Evolutionary conservation across 2,797 vertebrate genomes (phyloP).

Genomic region (Molossus molossus): DNA sequence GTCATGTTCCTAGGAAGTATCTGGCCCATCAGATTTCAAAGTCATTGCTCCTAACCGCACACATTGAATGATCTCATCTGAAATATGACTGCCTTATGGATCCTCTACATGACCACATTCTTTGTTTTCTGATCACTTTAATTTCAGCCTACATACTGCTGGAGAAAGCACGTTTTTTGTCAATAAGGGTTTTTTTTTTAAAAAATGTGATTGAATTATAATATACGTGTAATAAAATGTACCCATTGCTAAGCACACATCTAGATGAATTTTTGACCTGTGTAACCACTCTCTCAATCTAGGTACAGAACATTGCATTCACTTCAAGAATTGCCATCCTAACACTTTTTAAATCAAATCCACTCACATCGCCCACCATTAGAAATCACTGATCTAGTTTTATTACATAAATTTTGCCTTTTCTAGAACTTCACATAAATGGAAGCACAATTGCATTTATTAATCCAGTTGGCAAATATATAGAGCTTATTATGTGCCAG

Average conservation of each 20-base stretch:
- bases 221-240: neutral
- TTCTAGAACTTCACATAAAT: neutral
- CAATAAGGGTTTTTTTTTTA: neutral
- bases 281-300: neutral
- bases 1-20: neutral
- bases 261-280: neutral
- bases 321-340: neutral
- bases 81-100: neutral
- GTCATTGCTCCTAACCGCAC: neutral
- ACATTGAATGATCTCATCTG: neutral
- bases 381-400: neutral
- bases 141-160: neutral
- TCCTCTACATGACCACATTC: neutral
- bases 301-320: neutral
- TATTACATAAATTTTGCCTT: neutral
- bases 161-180: neutral
- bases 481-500: neutral
- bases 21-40: neutral
- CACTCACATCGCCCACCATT: accelerated
- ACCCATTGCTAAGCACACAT: neutral
- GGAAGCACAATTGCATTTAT: slow-evolving; percentile 16
- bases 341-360: neutral
- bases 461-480: neutral
- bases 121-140: neutral
- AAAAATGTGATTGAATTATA: neutral